phyloP scores from a whole-genome alignment of 2,113 vertebrate species.

The Lampris megalopsis region DNA sequence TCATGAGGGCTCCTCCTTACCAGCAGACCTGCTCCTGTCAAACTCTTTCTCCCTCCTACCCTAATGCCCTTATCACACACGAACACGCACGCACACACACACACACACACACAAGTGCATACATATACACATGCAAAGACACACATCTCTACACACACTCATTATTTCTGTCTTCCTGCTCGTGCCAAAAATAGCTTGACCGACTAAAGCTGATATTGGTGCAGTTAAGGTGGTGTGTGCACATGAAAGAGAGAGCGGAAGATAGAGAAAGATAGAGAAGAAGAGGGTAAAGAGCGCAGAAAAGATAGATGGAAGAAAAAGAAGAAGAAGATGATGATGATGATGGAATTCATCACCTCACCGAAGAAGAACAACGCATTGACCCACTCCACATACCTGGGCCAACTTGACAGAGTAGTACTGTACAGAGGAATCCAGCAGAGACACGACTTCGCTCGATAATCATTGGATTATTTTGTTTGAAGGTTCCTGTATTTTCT shows the following conservation, averaged over 20 bases:
- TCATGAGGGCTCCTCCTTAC: slow-evolving; percentile 27
- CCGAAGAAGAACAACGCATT: slow-evolving; percentile 28
- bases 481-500: slow-evolving; percentile 19
- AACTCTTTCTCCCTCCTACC: neutral
- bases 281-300: slow-evolving; percentile 5
- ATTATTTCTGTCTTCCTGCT: neutral
- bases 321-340: slow-evolving; percentile 7
- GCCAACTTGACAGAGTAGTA: slow-evolving; percentile 60
- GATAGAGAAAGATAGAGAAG: neutral
- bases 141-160: neutral
- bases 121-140: slow-evolving; percentile 12
- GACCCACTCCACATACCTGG: slow-evolving; percentile 47
- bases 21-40: slow-evolving; percentile 6
- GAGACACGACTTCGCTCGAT: slow-evolving; percentile 34
- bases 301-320: slow-evolving; percentile 6
- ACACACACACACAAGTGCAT: slow-evolving; percentile 21
- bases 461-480: slow-evolving; percentile 44
- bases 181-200: slow-evolving; percentile 27
- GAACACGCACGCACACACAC: slow-evolving; percentile 18
- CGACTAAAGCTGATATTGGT: slow-evolving; percentile 14
- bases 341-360: slow-evolving; percentile 8
- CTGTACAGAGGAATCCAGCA: slow-evolving; percentile 36
- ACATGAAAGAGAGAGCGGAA: neutral
- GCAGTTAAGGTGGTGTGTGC: slow-evolving; percentile 23
- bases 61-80: neutral